phyloP scores from a whole-genome alignment of 2,113 vertebrate species.

The Leiothrix lutea region DNA sequence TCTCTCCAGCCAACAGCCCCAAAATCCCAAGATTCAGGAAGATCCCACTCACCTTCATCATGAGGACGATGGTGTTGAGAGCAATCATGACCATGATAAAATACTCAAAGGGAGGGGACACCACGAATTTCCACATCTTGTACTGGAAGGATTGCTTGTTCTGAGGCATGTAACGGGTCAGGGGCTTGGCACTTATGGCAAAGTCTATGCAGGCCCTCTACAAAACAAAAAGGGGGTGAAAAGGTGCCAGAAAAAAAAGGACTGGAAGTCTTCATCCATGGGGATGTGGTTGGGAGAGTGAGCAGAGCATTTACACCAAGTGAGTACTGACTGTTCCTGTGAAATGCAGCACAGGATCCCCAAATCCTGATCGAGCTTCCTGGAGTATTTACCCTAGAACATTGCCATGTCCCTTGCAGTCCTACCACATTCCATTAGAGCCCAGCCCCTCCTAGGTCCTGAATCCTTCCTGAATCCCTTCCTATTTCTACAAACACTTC shows the following conservation, averaged over 20 bases:
- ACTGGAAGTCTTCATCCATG: background rate
- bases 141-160: constrained; percentile 95
- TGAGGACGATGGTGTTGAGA: constrained; percentile 94
- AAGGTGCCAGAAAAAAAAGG: background rate
- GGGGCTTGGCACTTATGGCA: constrained; percentile 91
- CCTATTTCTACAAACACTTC: background rate
- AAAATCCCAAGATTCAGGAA: background rate
- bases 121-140: constrained; percentile 96
- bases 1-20: background rate
- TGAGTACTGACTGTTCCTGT: background rate
- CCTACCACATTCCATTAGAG: background rate
- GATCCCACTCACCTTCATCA: constrained; percentile 91
- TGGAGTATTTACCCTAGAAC: background rate
- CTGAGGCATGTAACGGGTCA: constrained; percentile 96
- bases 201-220: constrained; percentile 98
- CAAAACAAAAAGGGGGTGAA: background rate
- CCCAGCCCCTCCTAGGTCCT: background rate
- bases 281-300: background rate
- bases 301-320: background rate
- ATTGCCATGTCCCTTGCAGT: background rate
- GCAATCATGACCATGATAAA: constrained; percentile 99
- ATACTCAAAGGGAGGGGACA: constrained; percentile 95
- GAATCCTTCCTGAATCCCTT: too few relatives aligned
- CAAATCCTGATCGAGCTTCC: fast-evolving
- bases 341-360: background rate